Evolutionary conservation across 2,113 vertebrate species (phyloP), one percentile per base, ranked within the genome.

Genomic region (Excalfactoria chinensis): DNA sequence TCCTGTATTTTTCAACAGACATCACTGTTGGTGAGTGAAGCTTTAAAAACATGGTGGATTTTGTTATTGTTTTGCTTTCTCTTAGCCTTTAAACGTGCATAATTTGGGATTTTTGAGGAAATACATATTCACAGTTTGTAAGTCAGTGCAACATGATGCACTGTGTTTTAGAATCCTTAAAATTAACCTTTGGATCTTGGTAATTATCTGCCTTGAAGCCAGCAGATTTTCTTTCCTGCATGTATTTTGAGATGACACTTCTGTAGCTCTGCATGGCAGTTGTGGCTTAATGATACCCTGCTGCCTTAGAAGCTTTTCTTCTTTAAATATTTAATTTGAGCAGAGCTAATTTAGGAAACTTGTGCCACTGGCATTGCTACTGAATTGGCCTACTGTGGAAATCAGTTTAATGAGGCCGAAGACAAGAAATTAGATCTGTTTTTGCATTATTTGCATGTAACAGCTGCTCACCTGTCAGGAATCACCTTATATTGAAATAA

Each of bases 301-400:
- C 28, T 91, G 30, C 60, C 58, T 92, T 44, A 80, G 90, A 87
- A 90, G 44, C 43, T 75, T 59, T 90, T 59, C 15, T 78, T 74
- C 49, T 76, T 46, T 91, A 64, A 74, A 64, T 93, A 73, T 63
- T 91, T 88, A 63, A 70, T 92, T 80, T 78, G 15, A 72, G 44
- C 41, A 58, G 43, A 58, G 60, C 35, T 93, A 76, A 90, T 90
- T 83, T 80, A 84, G 71, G 87, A 92, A 74, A 25, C 72, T 20
- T 62, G 17, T 84, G 48, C 28, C 44, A 40, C 41, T 73, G 49
- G 60, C 51, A 37, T 74, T 67, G 35, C 49, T 83, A 48, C 71
- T 77, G 71, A 80, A 73, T 40, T 66, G 60, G 46, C 26, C 11
- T 82, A 71, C 78, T 68, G 62, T 1, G 1, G 40, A 86, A 86